A percentile compares a stretch with the other conserved stretches of the same genome.
Evolutionary conservation across 2,888 invertebrate species (phyloP).

Genomic region (Cephus sareptanus): DNA sequence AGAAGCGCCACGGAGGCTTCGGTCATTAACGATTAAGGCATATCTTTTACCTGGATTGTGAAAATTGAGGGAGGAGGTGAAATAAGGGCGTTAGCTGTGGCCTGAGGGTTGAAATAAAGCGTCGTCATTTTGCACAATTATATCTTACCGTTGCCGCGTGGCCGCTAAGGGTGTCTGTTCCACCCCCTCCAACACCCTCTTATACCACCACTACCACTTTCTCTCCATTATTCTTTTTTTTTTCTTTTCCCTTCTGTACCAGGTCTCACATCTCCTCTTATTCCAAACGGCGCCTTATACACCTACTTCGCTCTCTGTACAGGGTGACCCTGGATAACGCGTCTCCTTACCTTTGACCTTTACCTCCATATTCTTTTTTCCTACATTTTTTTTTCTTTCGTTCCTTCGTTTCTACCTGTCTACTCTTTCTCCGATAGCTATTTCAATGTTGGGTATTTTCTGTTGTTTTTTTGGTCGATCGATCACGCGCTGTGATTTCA

Average conservation of each 20-base stretch:
- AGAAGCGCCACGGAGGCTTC: background rate
- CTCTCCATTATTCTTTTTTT: background rate
- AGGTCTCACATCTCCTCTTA: background rate
- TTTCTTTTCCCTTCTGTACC: background rate
- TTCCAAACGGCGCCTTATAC: background rate
- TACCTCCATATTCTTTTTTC: background rate
- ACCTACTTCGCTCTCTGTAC: background rate
- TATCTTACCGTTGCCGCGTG: conserved; percentile 30
- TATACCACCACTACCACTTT: conserved; percentile 16
- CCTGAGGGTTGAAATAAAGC: conserved; percentile 39
- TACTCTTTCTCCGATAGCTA: background rate
- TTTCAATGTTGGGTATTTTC: background rate
- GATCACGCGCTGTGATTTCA: background rate
- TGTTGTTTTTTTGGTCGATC: background rate
- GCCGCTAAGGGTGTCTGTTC: conserved; percentile 22
- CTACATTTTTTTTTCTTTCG: background rate
- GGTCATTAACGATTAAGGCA: background rate
- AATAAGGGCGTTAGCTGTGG: conserved; percentile 26
- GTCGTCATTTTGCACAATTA: conserved; percentile 43
- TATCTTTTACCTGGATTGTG: background rate
- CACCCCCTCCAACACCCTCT: conserved; percentile 1
- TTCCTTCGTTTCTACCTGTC: background rate
- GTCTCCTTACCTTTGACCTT: background rate
- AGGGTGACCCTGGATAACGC: background rate
- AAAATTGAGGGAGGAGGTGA: conserved; percentile 14